Percentiles rank a stretch among this genome's conserved stretches.
These are phyloP conservation scores for Saguinus midas DNA, from an alignment of 2,113 vertebrate species.

Conservation along the genomic window DNA sequence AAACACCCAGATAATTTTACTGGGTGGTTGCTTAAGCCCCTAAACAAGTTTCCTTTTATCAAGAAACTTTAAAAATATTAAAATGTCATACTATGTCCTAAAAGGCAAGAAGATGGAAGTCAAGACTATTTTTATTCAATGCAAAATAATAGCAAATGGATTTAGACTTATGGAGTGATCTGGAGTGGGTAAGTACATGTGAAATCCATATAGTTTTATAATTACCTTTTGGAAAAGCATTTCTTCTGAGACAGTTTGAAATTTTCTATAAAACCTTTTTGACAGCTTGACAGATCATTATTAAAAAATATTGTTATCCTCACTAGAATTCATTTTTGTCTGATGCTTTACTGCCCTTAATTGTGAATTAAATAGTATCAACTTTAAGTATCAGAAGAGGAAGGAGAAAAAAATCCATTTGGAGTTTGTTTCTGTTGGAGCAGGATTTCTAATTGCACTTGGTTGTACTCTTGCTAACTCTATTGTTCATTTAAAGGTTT, in stretches of 20 bases:
- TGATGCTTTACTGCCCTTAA: constrained; percentile 13
- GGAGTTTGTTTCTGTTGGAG: constrained; percentile 48
- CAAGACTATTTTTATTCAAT: constrained; percentile 23
- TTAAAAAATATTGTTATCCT: background rate
- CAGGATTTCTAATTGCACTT: constrained; percentile 53
- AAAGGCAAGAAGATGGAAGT: constrained; percentile 6
- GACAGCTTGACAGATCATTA: constrained; percentile 45
- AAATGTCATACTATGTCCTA: constrained; percentile 5
- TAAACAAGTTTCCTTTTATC: constrained; percentile 5
- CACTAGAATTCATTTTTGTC: constrained; percentile 3
- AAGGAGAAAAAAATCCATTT: constrained; percentile 22
- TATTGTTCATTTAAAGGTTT: background rate
- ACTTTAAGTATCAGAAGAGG: constrained; percentile 40
- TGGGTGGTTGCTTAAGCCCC: background rate
- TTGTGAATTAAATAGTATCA: constrained; percentile 38
- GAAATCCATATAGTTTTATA: constrained; percentile 1
- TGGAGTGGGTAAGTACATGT: background rate
- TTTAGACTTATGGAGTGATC: constrained; percentile 15
- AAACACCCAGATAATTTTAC: constrained; percentile 1
- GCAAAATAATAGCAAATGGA: background rate
- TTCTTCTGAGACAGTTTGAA: constrained; percentile 20
- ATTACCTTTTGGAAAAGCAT: constrained; percentile 29
- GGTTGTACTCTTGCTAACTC: background rate
- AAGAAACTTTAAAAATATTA: background rate
- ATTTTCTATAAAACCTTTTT: constrained; percentile 24